Percentiles rank a stretch among this genome's conserved stretches.
Conservation (phyloP, 1,140 invertebrate genomes). For the Archivesica marissinica region DNA sequence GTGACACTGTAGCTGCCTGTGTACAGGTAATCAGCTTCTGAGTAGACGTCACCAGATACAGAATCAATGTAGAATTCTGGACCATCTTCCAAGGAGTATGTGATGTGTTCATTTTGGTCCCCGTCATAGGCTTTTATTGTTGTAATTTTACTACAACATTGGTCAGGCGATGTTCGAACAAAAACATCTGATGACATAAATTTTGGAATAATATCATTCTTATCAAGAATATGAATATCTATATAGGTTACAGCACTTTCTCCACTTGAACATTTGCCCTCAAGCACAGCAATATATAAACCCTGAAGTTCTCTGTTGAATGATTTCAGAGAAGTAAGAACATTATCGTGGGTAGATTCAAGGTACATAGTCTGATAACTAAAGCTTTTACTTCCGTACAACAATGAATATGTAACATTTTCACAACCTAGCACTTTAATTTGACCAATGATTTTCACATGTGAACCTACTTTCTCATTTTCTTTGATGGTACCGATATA, state of each 20-base stretch:
- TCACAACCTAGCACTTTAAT: slow-evolving; percentile 14
- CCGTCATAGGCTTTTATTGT: slow-evolving; percentile 29
- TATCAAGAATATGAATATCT: slow-evolving; percentile 50
- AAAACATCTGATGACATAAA: background rate
- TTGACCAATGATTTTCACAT: slow-evolving; percentile 42
- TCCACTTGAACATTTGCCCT: slow-evolving; percentile 22
- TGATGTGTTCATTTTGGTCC: slow-evolving; percentile 49
- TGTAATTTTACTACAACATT: slow-evolving; percentile 24
- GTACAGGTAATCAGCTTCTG: slow-evolving; percentile 40
- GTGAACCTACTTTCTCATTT: slow-evolving; percentile 28
- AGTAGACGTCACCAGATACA: slow-evolving; percentile 20
- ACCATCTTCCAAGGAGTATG: slow-evolving; percentile 20
- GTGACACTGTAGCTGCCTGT: slow-evolving; percentile 34
- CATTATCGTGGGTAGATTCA: slow-evolving; percentile 27
- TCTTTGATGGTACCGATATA: slow-evolving; percentile 46
- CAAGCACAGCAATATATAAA: slow-evolving; percentile 29
- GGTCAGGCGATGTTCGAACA: slow-evolving; percentile 10
- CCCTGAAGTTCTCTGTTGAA: slow-evolving; percentile 48
- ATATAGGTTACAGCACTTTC: background rate
- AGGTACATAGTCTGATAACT: slow-evolving; percentile 8
- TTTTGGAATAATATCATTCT: slow-evolving; percentile 48
- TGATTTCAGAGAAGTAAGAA: slow-evolving; percentile 4
- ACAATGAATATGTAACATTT: slow-evolving; percentile 31
- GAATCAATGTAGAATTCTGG: slow-evolving; percentile 37
- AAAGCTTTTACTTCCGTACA: slow-evolving; percentile 4